Base-by-base conservation (phyloP, 2,888 invertebrate species). In the Lypha dubia region DNA sequence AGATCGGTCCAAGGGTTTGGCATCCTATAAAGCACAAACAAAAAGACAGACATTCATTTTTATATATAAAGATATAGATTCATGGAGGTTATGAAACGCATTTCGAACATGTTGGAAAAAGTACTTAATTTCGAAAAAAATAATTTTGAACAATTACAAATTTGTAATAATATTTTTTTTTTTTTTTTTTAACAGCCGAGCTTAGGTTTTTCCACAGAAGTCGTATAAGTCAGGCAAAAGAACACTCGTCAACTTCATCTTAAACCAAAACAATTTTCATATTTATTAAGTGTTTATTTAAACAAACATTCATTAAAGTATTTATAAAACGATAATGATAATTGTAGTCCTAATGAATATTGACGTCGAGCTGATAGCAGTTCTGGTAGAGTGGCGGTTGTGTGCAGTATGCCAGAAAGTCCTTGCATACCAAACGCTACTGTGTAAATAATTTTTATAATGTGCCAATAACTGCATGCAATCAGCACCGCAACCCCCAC, bases 381-480 rank as follows among this genome's bases (percentile, higher is more conserved):
- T 41, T 49, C 41, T 35, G 67, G 73, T 8, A 17, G 49, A 22
- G 44, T 51, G 58, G 51, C 38, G 49, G 46, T 65, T 35, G 68
- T 24, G 20, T 56, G 46, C 20, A 77, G 67, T 53, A 73, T 63
- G 65, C 51, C 53, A 79, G 46, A 20, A 68, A 62, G 67, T 46
- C 49, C 67, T 60, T 75, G 38, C 75, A 74, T 17, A 44, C 74
- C 35, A 46, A 56, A 53, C 51, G 62, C 75, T 67, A 22, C 46
- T 53, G 76, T 80, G 76, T 84, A 84, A 84, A 80, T 84, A 84
- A 80, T 80, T 84, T 80, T 80, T 84, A 68, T 84, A 76, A 80
- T 53, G 75, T 80, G 84, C 79, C 71, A 76, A 71, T 76, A 79
- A 80, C 60, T 79, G 60, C 79, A 76, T 41, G 46, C 71, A 24